These are phyloP conservation scores for Porites australiensis DNA, from an alignment of 64 coral and sea anemone genomes.

Conservation along the genomic window DNA sequence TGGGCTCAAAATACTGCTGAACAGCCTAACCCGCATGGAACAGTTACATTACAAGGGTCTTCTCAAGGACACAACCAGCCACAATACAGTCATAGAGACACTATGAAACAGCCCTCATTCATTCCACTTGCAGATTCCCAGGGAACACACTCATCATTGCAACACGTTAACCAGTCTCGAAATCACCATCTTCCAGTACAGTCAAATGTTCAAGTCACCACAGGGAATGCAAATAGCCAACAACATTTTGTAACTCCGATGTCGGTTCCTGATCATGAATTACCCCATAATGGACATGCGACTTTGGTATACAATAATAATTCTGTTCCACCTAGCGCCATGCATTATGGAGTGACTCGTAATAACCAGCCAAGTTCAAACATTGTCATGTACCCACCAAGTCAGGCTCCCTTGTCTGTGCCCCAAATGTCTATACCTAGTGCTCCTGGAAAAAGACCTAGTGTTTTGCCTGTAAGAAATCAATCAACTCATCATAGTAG, in stretches of 20 bases:
- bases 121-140: neutral
- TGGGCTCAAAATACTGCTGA: neutral
- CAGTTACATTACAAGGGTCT: neutral
- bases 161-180: neutral
- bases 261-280: neutral
- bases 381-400: slow-evolving; percentile 45
- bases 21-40: neutral
- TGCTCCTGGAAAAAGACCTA: neutral
- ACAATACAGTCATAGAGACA: neutral
- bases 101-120: neutral
- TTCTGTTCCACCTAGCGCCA: neutral
- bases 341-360: neutral
- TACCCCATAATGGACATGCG: neutral
- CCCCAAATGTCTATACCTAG: neutral
- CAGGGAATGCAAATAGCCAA: neutral
- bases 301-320: neutral
- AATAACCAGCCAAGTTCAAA: neutral
- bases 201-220: neutral
- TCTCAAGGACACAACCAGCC: neutral
- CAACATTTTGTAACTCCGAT: neutral
- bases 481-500: neutral
- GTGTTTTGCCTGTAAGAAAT: neutral
- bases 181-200: neutral
- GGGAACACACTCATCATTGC: neutral
- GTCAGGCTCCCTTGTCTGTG: neutral